phyloP scores from a whole-genome alignment of 2,797 vertebrate genomes.

The Monodelphis domestica region DNA sequence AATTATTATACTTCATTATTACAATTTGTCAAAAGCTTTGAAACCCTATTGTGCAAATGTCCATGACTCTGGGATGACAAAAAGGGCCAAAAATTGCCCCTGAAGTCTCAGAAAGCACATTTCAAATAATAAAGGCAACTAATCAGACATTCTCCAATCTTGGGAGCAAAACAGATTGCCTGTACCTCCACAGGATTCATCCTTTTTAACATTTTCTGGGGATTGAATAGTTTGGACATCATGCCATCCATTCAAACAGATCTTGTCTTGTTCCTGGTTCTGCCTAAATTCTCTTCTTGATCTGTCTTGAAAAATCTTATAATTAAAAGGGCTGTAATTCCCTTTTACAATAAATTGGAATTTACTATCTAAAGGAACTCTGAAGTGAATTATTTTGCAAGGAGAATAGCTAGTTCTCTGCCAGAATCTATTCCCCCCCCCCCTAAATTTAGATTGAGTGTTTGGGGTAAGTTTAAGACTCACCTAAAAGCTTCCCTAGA shows the following conservation, averaged over 20 bases:
- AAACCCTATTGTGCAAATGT: not conserved
- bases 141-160: not conserved
- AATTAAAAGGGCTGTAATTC: not conserved
- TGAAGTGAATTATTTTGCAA: slow-evolving; percentile 40
- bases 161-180: not conserved
- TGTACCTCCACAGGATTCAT: not conserved
- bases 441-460: not conserved
- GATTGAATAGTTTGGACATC: not conserved
- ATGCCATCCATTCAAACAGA: not conserved
- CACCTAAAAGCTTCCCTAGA: not conserved
- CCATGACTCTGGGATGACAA: not conserved
- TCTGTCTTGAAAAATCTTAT: not conserved
- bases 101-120: not conserved
- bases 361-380: slow-evolving; percentile 49
- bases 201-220: not conserved
- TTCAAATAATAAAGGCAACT: not conserved
- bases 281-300: not conserved
- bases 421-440: too few relatives aligned
- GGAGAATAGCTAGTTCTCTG: slow-evolving; percentile 39
- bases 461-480: slow-evolving; percentile 22
- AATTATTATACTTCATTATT: not conserved
- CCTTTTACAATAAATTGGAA: slow-evolving; percentile 37
- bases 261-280: not conserved
- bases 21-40: not conserved
- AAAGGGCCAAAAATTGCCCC: not conserved